phyloP scores from a whole-genome alignment of 2,113 vertebrate species.

The Proterorhinus semilunaris region DNA sequence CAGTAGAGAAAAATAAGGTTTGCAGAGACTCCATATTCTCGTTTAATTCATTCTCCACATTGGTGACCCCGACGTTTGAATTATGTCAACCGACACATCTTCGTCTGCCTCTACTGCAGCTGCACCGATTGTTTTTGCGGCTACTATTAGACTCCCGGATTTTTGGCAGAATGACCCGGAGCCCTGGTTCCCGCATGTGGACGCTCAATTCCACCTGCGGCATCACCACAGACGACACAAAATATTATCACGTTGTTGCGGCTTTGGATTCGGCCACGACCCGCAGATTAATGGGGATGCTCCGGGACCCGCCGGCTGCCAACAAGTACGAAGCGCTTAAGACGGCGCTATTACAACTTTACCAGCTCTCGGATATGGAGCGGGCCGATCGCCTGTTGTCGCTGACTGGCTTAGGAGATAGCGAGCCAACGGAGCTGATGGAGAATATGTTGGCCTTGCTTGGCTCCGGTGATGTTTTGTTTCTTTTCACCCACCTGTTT shows the following conservation, averaged over 20 bases:
- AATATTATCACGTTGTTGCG: too few relatives aligned
- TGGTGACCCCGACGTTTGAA: too few relatives aligned
- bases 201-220: not conserved
- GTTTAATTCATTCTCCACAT: too few relatives aligned
- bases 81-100: too few relatives aligned
- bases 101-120: too few relatives aligned
- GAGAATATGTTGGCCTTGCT: not conserved
- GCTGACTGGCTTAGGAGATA: not conserved
- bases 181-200: not conserved
- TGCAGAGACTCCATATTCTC: too few relatives aligned
- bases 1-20: too few relatives aligned
- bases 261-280: not conserved
- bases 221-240: not conserved
- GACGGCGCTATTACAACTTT: not conserved
- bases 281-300: not conserved
- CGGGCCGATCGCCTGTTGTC: not conserved
- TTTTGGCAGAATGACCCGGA: too few relatives aligned
- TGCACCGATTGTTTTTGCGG: too few relatives aligned
- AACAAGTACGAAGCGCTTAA: not conserved
- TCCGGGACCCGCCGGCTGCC: not conserved
- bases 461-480: not conserved
- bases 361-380: not conserved
- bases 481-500: not conserved
- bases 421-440: not conserved
- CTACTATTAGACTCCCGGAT: too few relatives aligned